phyloP scores from a whole-genome alignment of 2,113 vertebrate species.

The Labeo catla region DNA sequence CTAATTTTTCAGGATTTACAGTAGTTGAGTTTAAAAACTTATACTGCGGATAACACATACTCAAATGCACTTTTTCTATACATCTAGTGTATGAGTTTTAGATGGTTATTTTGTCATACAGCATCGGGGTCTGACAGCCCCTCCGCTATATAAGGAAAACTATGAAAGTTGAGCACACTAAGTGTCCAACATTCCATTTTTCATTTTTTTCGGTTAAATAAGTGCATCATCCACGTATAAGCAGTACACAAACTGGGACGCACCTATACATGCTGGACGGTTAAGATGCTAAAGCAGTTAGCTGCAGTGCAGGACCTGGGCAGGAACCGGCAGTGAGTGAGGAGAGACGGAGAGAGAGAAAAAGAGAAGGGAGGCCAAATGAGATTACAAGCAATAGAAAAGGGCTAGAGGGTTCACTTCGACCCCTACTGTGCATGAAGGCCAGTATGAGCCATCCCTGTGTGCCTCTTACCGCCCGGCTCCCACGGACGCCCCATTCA shows the following conservation, averaged over 20 bases:
- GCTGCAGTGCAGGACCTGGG: not conserved
- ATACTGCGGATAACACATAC: too few species aligned
- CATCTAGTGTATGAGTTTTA: not conserved
- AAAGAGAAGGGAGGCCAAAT: conserved; percentile 86
- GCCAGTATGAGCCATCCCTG: conserved; percentile 79
- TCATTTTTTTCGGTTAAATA: not conserved
- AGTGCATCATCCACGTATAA: not conserved
- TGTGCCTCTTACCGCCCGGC: conserved; percentile 80
- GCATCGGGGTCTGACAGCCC: not conserved
- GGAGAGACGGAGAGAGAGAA: conserved; percentile 75
- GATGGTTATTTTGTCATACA: not conserved
- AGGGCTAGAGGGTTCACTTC: conserved; percentile 86
- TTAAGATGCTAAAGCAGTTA: conserved; percentile 7
- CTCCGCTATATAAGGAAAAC: too few species aligned
- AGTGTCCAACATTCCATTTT: too few species aligned
- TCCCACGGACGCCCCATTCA: conserved; percentile 93
- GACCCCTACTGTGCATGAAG: conserved; percentile 95
- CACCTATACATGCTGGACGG: not conserved
- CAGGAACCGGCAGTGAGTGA: conserved; percentile 62
- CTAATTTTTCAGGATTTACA: too few species aligned
- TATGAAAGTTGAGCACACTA: too few species aligned
- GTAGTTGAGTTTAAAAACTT: too few species aligned
- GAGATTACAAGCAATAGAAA: conserved; percentile 91
- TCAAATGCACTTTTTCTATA: not conserved
- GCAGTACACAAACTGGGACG: not conserved